phyloP scores from a whole-genome alignment of 2,797 vertebrate species.

The Mastacembelus armatus region DNA sequence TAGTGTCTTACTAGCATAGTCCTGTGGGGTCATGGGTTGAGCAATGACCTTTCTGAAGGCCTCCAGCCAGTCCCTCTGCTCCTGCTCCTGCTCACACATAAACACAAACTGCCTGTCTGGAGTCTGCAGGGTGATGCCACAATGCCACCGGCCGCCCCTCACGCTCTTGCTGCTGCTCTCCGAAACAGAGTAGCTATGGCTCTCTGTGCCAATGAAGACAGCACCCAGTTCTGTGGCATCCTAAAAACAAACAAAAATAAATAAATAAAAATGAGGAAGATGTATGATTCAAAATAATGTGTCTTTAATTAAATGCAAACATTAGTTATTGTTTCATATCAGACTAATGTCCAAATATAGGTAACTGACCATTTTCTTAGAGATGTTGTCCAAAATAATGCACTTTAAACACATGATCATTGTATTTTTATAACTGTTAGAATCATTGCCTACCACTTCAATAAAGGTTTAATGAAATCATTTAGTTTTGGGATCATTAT shows the following conservation, averaged over 20 bases:
- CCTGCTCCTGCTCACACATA: conserved; percentile 87
- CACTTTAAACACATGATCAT: too few relatives aligned
- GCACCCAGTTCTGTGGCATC: conserved; percentile 88
- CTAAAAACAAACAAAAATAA: conserved; percentile 62
- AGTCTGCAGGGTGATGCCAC: conserved; percentile 84
- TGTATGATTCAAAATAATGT: background rate
- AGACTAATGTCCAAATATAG: too few relatives aligned
- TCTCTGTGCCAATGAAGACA: conserved; percentile 87
- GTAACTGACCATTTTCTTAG: too few relatives aligned
- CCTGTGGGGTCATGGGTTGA: conserved; percentile 82
- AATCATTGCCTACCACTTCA: too few relatives aligned
- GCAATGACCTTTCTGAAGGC: conserved; percentile 85
- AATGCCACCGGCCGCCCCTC: conserved; percentile 81
- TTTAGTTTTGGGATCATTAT: too few relatives aligned
- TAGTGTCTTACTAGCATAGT: conserved; percentile 74
- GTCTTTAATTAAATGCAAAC: too few relatives aligned
- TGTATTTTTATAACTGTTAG: too few relatives aligned
- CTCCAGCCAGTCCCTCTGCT: conserved; percentile 89
- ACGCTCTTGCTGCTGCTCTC: conserved; percentile 74
- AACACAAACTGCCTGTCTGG: conserved; percentile 88
- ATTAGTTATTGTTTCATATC: too few relatives aligned
- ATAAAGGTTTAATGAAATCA: too few relatives aligned
- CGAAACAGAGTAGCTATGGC: conserved; percentile 83
- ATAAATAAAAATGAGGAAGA: too few relatives aligned
- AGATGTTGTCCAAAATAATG: too few relatives aligned